Evolutionary conservation across 2,113 vertebrate species (phyloP).

Genomic region (Albula goreensis): DNA sequence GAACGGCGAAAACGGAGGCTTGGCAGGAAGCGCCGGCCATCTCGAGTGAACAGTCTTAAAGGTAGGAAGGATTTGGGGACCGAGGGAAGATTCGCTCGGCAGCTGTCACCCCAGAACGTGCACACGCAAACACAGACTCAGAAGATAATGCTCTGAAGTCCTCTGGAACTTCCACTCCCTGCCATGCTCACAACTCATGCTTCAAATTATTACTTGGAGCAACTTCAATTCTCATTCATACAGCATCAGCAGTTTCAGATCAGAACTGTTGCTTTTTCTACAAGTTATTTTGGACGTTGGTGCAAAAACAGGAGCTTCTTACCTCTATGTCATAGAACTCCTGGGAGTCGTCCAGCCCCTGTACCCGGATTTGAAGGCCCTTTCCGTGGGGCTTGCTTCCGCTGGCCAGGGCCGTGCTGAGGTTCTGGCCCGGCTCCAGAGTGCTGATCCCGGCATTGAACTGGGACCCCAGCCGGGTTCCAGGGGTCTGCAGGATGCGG

Average conservation of each 20-base stretch:
- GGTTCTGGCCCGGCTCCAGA: slow-evolving; percentile 80
- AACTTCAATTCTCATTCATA: not conserved
- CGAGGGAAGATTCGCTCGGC: slow-evolving; percentile 59
- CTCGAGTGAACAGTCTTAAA: slow-evolving; percentile 57
- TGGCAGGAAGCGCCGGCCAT: not conserved
- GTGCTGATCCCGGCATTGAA: slow-evolving; percentile 80
- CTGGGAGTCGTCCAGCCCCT: slow-evolving; percentile 81
- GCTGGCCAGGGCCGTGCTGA: slow-evolving; percentile 46
- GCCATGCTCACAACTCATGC: not conserved
- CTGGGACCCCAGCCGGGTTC: slow-evolving; percentile 79
- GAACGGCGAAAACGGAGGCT: not conserved
- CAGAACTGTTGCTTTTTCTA: not conserved
- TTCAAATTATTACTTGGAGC: not conserved
- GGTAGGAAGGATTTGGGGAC: slow-evolving; percentile 55
- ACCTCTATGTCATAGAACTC: slow-evolving; percentile 84
- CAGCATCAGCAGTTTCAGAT: not conserved
- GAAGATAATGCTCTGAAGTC: not conserved
- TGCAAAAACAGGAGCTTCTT: slow-evolving; percentile 45
- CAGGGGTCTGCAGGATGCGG: slow-evolving; percentile 82
- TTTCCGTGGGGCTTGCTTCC: slow-evolving; percentile 54
- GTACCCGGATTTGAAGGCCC: slow-evolving; percentile 73
- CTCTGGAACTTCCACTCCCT: not conserved
- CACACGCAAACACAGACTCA: slow-evolving; percentile 37
- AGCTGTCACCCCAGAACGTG: slow-evolving; percentile 52
- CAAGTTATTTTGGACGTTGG: not conserved